phyloP scores from a whole-genome alignment of 2,113 vertebrate genomes.

The Megaceryle maxima region DNA sequence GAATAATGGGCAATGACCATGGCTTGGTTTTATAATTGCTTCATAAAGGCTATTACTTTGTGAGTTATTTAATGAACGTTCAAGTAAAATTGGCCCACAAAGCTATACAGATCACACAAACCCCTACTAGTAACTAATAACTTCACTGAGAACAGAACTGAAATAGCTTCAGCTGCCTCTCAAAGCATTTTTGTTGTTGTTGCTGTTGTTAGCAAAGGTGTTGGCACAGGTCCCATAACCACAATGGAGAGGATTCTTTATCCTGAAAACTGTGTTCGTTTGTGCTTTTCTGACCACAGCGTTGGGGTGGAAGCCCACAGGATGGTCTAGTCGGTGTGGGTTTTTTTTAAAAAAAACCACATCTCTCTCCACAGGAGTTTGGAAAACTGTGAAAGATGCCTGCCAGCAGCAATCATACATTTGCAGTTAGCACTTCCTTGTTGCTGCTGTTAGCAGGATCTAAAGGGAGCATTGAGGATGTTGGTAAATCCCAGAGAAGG shows the following conservation, averaged over 20 bases:
- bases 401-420: background rate
- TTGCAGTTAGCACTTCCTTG: background rate
- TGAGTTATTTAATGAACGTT: constrained; percentile 11
- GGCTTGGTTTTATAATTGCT: background rate
- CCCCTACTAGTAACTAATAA: background rate
- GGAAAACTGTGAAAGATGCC: background rate
- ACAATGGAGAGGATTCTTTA: background rate
- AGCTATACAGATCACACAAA: background rate
- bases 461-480: background rate
- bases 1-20: background rate
- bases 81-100: background rate
- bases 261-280: background rate
- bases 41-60: background rate
- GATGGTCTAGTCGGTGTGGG: background rate
- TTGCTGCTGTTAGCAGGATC: background rate
- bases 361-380: background rate
- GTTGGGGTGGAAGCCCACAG: background rate
- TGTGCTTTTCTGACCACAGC: background rate
- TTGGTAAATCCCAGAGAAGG: background rate
- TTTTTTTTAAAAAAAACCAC: background rate
- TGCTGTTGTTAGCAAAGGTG: constrained; percentile 2
- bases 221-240: background rate
- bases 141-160: background rate
- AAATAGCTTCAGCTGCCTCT: constrained; percentile 6
- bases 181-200: background rate